Base-by-base conservation (phyloP, 2,888 invertebrate species). In the Ichneumoninae sp. region DNA sequence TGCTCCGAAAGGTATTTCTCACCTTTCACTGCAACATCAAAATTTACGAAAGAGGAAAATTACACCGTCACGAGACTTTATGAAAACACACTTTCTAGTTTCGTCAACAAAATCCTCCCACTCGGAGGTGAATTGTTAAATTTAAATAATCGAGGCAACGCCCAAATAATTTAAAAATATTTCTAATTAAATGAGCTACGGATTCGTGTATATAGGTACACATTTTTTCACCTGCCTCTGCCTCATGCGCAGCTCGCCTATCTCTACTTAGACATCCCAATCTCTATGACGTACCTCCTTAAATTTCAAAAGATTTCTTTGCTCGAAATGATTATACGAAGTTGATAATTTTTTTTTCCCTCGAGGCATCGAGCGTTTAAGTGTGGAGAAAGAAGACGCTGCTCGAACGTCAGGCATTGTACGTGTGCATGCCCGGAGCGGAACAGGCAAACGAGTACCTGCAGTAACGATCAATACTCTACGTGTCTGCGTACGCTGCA, bases 391-490 rank as follows among this genome's bases (percentile, higher is more conserved):
- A 68, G 81, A 68, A 77, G 83, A 77, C 54, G 81, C 77, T 78
- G 77, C 77, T 83, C 74, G 77, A 80, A 74, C 76, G 81, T 74
- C 81, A 81, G 74, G 74, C 83, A 85, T 54, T 66, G 80, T 83
- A 82, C 81, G 79, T 79, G 47, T 26, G 83, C 82, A 83, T 80
- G 83, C 88, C 85, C 85, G 83, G 86, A 86, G 83, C 86, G 88
- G 88, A 90, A 91, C 89, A 87, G 87, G 88, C 88, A 83, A 91
- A 88, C 88, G 87, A 88, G 89, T 89, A 89, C 89, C 89, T 87
- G 87, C 87, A 89, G 88, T 87, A 88, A 88, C 92, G 92, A 92
- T 92, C 92, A 92, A 92, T 92, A 92, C 91, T 89, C 85, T 68
- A 81, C 85, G 75, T 82, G 74, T 74, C 86, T 87, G 89, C 87